Base-by-base conservation (phyloP, 37 sponge, comb jelly and placozoan genomes). In the Tethya wilhelma region DNA sequence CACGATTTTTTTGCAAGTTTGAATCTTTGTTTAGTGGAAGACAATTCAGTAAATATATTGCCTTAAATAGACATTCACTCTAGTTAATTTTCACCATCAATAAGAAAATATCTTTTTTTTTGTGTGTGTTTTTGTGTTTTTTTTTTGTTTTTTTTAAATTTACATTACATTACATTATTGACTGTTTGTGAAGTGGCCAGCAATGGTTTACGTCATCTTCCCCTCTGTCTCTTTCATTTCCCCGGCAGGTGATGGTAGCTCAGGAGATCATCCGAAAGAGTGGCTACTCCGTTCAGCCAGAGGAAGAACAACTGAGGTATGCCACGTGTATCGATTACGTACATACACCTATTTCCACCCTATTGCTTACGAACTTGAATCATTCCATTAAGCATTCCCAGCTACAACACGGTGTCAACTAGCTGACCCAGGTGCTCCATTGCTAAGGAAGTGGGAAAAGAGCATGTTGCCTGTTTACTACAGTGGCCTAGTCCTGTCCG, bases 271-370 rank as follows among this genome's bases (percentile, higher is more conserved):
- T 80, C 17, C 83, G 96, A 34, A 98, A 96, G 74, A 70, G 84
- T 53, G 99, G 99, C n/a, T 91, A 83, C 43, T 92, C 99, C 32
- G 76, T 98, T 30, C 96, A 94, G 44, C 88, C 89, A 67, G 92
- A 93, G 26, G 99, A 98, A 63, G 99, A 98, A 60, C 84, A 81
- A 28, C 80, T 98, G 45, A 88, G 96, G 86, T 89, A 82, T 75
- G 41, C 64, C 11, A 77, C 59, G 17, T 58, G 28, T 28, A 9
- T 9, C 17, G 26, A 4, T 14, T 5, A 59, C 25, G 62, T 25
- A 59, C 23, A 59, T 59, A 6, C 4, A 59, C 29, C 7, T 12
- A 59, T 59, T 59, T 59, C 62, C 62, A 23, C 62, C 7, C 4
- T 12, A 23, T 19, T 12, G 17, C 28, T 59, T 19, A 12, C 7